Conservation (phyloP, 2,113 vertebrate species). For the Tympanuchus pallidicinctus region DNA sequence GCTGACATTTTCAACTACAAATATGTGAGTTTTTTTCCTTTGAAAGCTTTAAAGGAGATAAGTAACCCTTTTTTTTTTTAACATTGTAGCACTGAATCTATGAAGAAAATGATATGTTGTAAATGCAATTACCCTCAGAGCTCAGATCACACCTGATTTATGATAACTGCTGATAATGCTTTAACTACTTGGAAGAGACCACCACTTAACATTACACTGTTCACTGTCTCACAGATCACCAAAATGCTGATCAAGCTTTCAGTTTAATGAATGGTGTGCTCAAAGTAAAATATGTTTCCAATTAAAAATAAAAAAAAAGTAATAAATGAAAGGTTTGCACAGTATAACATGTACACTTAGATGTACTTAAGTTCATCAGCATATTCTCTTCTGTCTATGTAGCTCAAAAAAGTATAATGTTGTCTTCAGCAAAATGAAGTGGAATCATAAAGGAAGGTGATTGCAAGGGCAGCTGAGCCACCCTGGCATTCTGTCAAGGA, state of each 20-base stretch:
- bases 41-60: neutral
- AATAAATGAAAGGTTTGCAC: neutral
- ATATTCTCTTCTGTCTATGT: neutral
- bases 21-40: neutral
- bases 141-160: neutral
- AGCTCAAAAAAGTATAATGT: neutral
- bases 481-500: neutral
- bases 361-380: fast-evolving
- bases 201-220: neutral
- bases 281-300: neutral
- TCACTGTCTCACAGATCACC: neutral
- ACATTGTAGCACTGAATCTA: neutral
- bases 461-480: neutral
- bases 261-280: neutral
- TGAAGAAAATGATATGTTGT: neutral
- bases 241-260: neutral
- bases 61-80: neutral
- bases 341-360: fast-evolving
- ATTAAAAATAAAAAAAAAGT: neutral
- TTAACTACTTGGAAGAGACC: neutral
- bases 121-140: neutral
- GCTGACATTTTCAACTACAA: neutral
- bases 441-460: neutral
- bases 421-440: neutral
- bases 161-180: neutral